A percentile compares a stretch with the other conserved stretches of the same genome.
phyloP scores from a whole-genome alignment of 2,888 invertebrate genomes.

The Hofmannophila pseudospretella region DNA sequence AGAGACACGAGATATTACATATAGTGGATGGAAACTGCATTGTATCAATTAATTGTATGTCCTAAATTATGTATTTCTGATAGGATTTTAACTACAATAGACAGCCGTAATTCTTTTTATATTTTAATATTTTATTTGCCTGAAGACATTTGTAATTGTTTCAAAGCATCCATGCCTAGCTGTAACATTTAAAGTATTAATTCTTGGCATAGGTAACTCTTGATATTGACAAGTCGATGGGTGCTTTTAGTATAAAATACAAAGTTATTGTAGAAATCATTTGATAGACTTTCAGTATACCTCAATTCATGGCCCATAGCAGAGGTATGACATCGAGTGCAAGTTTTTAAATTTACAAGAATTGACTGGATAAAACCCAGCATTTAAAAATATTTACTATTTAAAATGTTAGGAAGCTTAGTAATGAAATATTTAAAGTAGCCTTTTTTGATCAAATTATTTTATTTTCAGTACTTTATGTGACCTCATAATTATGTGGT shows the following conservation, averaged over 20 bases:
- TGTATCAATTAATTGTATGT: too few species aligned
- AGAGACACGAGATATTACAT: too few species aligned
- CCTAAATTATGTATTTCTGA: too few species aligned
- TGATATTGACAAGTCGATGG: slow-evolving; percentile 23
- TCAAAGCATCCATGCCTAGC: slow-evolving; percentile 8
- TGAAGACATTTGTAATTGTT: slow-evolving; percentile 10
- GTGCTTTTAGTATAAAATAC: slow-evolving; percentile 34
- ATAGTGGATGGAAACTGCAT: too few species aligned
- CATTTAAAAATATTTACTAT: slow-evolving; percentile 72
- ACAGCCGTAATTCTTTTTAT: slow-evolving; percentile 9
- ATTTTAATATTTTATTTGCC: slow-evolving; percentile 14
- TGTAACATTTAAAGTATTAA: not conserved
- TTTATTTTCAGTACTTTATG: slow-evolving; percentile 68
- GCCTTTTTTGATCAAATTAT: slow-evolving; percentile 72
- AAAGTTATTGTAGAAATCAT: slow-evolving; percentile 15
- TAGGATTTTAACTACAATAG: too few species aligned
- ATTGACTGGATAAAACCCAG: slow-evolving; percentile 64
- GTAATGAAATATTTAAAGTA: slow-evolving; percentile 65
- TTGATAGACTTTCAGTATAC: slow-evolving; percentile 11
- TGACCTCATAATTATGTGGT: slow-evolving; percentile 52
- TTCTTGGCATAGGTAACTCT: slow-evolving; percentile 4
- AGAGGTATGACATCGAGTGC: slow-evolving; percentile 40
- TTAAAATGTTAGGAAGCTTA: slow-evolving; percentile 70
- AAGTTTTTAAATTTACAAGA: slow-evolving; percentile 57
- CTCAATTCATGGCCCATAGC: too few species aligned